Evolutionary conservation across 2,797 vertebrate genomes (phyloP), one percentile per base, ranked within the genome.

Genomic region (Mus caroli): DNA sequence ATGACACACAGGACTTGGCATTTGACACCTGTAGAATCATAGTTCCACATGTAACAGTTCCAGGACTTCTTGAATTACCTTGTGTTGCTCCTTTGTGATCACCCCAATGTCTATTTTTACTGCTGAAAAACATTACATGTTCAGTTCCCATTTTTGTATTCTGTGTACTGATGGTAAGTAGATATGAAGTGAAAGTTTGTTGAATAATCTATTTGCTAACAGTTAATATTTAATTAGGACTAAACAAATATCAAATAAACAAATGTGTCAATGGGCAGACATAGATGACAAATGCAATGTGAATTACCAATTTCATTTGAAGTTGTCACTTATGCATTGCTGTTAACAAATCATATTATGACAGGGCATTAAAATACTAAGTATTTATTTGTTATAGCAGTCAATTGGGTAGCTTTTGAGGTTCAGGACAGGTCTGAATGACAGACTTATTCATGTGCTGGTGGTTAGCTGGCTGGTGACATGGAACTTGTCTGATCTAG

Each of bases 181-280:
- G 20, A 88, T 73, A 34, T 11, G 54, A 28, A 82, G 19, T n/a
- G 52, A 90, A 85, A 60, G 50, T 40, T 94, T 82, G 37, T 15
- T 94, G 56, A 94, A n/a, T 86, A 86, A 20, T 83, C 28, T 83
- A 4, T 85, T 43, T 37, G 8, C 24, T 92, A 86, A 86, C 12
- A 79, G 20, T 40, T 92, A 76, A 31, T 46, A 79, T 89, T 62
- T 43, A 75, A 83, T 62, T 91, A 79, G 31, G 28, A 84, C 26
- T 92, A 58, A 92, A 85, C 46, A 88, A 83, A 92, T 86, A n/a
- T 78, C 67, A 54, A 90, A 20, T 10, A 87, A 40, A 56, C 37
- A n/a, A 87, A 56, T 69, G 31, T 67, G 19, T 58, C 40, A 67
- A 2, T 60, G 62, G 50, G 43, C 3, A 83, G 56, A 40, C 37